Evolutionary conservation across 2,888 invertebrate genomes (phyloP).

Genomic region (Deroplatys truncata): DNA sequence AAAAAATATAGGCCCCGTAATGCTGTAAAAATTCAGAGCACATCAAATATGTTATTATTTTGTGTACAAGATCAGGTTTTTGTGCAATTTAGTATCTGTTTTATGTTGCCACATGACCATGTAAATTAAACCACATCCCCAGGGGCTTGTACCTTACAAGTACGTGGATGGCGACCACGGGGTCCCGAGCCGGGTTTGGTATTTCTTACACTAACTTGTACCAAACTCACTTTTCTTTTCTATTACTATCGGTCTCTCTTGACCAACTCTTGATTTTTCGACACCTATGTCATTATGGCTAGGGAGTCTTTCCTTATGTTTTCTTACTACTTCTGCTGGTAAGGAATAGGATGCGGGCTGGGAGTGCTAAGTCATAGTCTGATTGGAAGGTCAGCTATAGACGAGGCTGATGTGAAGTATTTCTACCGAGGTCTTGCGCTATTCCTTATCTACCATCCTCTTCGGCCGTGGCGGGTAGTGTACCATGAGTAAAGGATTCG

Average conservation of each 20-base stretch:
- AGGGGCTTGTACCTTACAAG: too few species aligned
- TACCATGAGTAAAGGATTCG: not conserved
- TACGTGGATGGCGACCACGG: not conserved
- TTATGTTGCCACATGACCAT: too few species aligned
- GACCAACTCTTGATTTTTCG: not conserved
- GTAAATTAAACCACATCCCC: too few species aligned
- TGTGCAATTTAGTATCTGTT: too few species aligned
- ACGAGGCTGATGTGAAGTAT: not conserved
- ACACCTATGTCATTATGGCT: not conserved
- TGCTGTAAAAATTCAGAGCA: too few species aligned
- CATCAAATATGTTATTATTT: too few species aligned
- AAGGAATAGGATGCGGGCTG: not conserved
- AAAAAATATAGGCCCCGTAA: too few species aligned
- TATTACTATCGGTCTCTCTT: not conserved
- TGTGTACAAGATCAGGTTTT: too few species aligned
- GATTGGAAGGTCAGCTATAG: not conserved
- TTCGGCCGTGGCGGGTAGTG: not conserved
- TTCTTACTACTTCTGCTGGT: not conserved
- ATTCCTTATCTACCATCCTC: not conserved
- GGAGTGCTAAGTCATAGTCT: not conserved
- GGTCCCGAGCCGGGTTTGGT: not conserved
- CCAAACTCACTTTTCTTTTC: not conserved
- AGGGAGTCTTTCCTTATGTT: not conserved
- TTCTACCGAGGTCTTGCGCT: not conserved
- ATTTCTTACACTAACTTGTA: not conserved